A percentile compares a stretch with the other conserved stretches of the same genome.
Conservation (phyloP, 2,113 vertebrate genomes). For the Theristicus caerulescens region DNA sequence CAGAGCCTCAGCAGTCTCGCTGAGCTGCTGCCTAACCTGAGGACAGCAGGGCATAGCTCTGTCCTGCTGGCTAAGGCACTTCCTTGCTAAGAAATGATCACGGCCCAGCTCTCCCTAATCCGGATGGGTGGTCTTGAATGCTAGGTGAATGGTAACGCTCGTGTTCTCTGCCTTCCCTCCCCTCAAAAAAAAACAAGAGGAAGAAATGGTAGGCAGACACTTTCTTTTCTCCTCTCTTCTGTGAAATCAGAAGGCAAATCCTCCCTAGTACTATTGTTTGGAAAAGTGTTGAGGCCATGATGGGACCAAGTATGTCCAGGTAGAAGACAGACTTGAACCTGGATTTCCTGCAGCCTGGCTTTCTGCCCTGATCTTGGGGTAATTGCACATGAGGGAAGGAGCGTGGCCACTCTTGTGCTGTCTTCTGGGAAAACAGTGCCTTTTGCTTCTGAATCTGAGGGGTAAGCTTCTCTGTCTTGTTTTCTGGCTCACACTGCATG, state of each 20-base stretch:
- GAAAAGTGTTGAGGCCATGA: not conserved
- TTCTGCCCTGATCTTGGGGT: not conserved
- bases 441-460: not conserved
- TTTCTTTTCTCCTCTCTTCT: not conserved
- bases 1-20: not conserved
- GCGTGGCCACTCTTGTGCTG: fast-evolving
- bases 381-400: not conserved
- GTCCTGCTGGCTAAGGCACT: not conserved
- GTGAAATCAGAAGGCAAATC: not conserved
- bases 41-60: not conserved
- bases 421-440: not conserved
- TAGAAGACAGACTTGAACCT: not conserved
- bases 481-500: not conserved
- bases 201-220: not conserved
- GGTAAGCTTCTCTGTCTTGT: not conserved
- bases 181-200: not conserved
- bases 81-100: not conserved
- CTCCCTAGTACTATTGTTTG: not conserved
- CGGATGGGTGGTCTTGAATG: not conserved
- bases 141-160: not conserved
- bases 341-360: not conserved
- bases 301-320: not conserved
- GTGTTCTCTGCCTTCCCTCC: not conserved
- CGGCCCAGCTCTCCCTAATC: not conserved
- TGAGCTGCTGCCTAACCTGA: not conserved